phyloP scores from a whole-genome alignment of 2,797 vertebrate species.

The Catamblyrhynchus diadema region DNA sequence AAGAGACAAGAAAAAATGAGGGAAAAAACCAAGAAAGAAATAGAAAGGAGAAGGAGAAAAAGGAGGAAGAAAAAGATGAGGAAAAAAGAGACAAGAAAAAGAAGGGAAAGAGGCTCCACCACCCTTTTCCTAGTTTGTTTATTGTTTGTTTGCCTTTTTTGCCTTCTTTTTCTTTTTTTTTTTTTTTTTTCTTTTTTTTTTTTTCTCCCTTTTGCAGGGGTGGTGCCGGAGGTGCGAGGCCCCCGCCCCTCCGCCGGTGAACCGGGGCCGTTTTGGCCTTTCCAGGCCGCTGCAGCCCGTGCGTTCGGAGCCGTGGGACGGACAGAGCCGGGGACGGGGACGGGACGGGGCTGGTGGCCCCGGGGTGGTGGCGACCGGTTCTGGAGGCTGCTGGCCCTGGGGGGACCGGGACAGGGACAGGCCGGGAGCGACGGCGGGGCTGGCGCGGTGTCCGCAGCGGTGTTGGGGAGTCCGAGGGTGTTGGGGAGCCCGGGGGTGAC shows the following conservation, averaged over 20 bases:
- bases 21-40: not conserved
- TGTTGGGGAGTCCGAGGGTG: too few species aligned
- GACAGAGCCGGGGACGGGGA: too few species aligned
- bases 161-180: not conserved
- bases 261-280: not conserved
- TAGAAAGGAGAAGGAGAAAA: not conserved
- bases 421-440: not conserved
- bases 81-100: not conserved
- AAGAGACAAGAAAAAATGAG: not conserved
- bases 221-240: not conserved
- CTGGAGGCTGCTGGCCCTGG: too few species aligned
- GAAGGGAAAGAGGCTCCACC: not conserved
- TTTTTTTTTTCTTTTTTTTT: too few species aligned
- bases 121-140: not conserved
- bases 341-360: not conserved
- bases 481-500: fast-evolving
- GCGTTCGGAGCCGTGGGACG: too few species aligned
- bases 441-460: not conserved
- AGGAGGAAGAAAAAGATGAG: not conserved
- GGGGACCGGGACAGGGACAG: too few species aligned
- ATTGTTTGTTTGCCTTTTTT: not conserved
- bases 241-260: not conserved
- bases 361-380: not conserved
- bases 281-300: not conserved
- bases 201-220: not conserved